These are phyloP conservation scores for Oryzias melastigma DNA, from an alignment of 2,113 vertebrate species.

Conservation along the genomic window DNA sequence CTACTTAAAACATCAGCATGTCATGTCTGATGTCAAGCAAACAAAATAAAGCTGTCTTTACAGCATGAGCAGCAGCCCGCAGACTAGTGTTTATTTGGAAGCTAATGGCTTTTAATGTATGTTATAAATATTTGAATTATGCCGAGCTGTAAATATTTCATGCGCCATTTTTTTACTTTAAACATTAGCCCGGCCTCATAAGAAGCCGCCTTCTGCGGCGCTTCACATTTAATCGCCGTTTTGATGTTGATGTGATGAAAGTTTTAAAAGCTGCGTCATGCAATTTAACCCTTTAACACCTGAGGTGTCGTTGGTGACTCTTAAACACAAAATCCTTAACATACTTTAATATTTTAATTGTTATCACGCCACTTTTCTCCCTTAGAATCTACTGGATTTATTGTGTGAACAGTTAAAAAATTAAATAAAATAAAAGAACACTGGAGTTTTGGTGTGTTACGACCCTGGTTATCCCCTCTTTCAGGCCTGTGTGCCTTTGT, in stretches of 20 bases:
- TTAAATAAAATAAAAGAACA: too few relatives aligned
- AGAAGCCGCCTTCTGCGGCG: constrained; percentile 38
- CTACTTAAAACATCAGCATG: constrained; percentile 70
- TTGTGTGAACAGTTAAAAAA: too few relatives aligned
- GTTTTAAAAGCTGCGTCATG: constrained; percentile 64
- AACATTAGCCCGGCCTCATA: constrained; percentile 68
- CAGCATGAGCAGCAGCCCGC: constrained; percentile 41
- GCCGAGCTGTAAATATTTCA: constrained; percentile 75
- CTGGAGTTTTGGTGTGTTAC: too few relatives aligned
- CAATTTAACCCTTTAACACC: constrained; percentile 1
- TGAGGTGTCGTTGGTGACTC: too few relatives aligned
- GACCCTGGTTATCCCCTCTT: too few relatives aligned
- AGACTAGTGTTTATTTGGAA: constrained; percentile 67
- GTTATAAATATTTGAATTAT: constrained; percentile 82
- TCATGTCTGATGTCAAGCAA: constrained; percentile 72
- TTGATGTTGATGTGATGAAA: constrained; percentile 80
- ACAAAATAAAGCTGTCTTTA: constrained; percentile 52
- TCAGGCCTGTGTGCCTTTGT: too few relatives aligned
- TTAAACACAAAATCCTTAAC: too few relatives aligned
- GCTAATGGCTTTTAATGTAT: constrained; percentile 82
- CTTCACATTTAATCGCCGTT: constrained; percentile 73
- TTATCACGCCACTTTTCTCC: too few relatives aligned
- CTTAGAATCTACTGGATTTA: too few relatives aligned
- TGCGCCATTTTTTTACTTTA: constrained; percentile 70
- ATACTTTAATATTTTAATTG: too few relatives aligned